These are phyloP conservation scores for Drosophila nigromelanica DNA, from an alignment of 1,140 invertebrate genomes.

Conservation along the genomic window DNA sequence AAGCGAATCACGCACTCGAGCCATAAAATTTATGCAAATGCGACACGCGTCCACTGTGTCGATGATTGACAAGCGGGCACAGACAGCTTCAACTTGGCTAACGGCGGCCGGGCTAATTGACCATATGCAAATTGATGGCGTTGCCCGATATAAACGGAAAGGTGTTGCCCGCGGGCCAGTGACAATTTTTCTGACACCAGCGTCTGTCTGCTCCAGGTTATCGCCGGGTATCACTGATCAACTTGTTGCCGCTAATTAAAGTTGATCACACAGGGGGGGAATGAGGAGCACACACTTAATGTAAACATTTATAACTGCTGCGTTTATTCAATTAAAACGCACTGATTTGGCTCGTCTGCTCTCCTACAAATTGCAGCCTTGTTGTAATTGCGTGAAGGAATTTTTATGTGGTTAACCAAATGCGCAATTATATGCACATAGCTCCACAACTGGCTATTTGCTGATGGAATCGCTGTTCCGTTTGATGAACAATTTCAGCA, in stretches of 20 bases:
- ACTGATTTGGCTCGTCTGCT: slow-evolving; percentile 38
- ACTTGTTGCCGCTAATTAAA: slow-evolving; percentile 75
- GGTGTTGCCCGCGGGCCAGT: slow-evolving; percentile 56
- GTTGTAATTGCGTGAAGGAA: slow-evolving; percentile 43
- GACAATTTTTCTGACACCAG: slow-evolving; percentile 75
- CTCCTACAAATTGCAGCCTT: slow-evolving; percentile 55
- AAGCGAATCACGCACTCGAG: slow-evolving; percentile 53
- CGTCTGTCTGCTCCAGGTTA: slow-evolving; percentile 6
- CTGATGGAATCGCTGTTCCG: slow-evolving; percentile 2
- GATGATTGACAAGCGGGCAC: slow-evolving; percentile 26
- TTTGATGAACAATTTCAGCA: slow-evolving; percentile 14
- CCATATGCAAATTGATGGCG: slow-evolving; percentile 40
- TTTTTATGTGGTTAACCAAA: slow-evolving; percentile 53
- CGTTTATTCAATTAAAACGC: slow-evolving; percentile 77
- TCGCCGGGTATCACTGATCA: neutral
- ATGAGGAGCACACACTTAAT: slow-evolving; percentile 44
- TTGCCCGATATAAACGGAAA: slow-evolving; percentile 29
- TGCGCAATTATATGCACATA: slow-evolving; percentile 11
- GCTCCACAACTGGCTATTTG: slow-evolving; percentile 6
- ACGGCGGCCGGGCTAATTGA: slow-evolving; percentile 26
- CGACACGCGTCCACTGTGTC: slow-evolving; percentile 27
- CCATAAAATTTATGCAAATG: slow-evolving; percentile 61
- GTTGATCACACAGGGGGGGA: slow-evolving; percentile 40
- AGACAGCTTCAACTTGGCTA: slow-evolving; percentile 8
- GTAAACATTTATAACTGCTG: slow-evolving; percentile 73